Base-by-base conservation (phyloP, 2,113 vertebrate genomes). In the Phalacrocorax pelagicus region DNA sequence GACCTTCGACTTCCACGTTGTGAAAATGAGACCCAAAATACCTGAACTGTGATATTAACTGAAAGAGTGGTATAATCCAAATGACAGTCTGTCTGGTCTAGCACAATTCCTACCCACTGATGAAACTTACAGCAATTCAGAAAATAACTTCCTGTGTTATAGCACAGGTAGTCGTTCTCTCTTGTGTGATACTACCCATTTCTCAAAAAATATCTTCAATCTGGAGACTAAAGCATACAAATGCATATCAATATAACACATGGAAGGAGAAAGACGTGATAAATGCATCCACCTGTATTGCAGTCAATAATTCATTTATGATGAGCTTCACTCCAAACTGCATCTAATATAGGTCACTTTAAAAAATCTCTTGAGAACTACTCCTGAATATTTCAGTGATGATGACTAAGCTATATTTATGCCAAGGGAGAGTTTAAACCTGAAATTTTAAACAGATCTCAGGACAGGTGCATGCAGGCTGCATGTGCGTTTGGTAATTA, bases 371-470 rank as follows among this genome's bases (percentile, higher is more conserved):
- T 67, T 75, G 91, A 88, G 90, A 91, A 47, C 55, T 84, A 12
- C 40, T 81, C 19, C 57, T 92, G 84, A 92, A 87, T 94, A 92
- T 92, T 94, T 93, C 74, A 95, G 49, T 74, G 81, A 75, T 42
- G 84, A 74, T 96, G 87, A 92, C 78, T 81, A 77, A 92, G 87
- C 65, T 62, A 23, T 88, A 70, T 85, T 86, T 81, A 66, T 88
- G 55, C 55, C 54, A 92, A 70, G 62, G 30, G 27, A 79, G 42
- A 82, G 20, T 80, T 92, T 61, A 90, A 88, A 70, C 34, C 27
- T 82, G 46, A 90, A 81, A 65, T 79, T 93, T 72, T 90, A 82
- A 91, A 57, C 23, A 54, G 52, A 55, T 40, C 67, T 82, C 62
- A 49, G 30, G 58, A 85, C 15, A 49, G 15, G 38, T 82, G 30